A percentile compares a stretch with the other conserved stretches of the same genome.
Conservation (phyloP, 2,113 vertebrate species). For the Nanorana parkeri region DNA sequence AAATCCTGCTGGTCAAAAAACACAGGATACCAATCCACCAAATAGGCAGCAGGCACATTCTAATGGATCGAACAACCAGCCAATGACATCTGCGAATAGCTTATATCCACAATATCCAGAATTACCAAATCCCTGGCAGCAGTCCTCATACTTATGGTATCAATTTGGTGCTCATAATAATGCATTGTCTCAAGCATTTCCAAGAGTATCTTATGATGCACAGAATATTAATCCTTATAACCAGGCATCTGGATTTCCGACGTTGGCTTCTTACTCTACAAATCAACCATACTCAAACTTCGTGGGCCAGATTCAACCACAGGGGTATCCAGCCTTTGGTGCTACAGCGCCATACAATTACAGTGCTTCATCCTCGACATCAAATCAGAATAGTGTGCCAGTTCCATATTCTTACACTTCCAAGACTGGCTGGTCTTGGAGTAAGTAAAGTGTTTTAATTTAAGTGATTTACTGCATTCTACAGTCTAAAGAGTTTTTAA, state of each 20-base stretch:
- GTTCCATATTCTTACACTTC: conserved; percentile 20
- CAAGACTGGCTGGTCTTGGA: conserved; percentile 15
- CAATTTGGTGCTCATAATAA: conserved; percentile 13
- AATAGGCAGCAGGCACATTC: neutral
- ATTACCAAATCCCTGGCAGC: conserved; percentile 16
- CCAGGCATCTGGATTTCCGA: neutral
- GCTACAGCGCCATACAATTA: conserved; percentile 23
- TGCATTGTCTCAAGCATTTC: conserved; percentile 26
- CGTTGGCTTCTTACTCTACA: conserved; percentile 21
- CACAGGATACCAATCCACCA: neutral
- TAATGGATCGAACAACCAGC: neutral
- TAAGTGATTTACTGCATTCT: neutral
- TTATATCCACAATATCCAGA: neutral
- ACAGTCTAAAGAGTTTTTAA: neutral
- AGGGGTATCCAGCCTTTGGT: neutral
- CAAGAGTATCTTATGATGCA: conserved; percentile 2
- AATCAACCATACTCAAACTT: conserved; percentile 26
- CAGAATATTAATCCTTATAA: conserved; percentile 13
- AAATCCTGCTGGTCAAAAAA: neutral
- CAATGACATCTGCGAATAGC: neutral
- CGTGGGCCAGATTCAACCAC: neutral
- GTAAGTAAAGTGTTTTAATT: conserved; percentile 17
- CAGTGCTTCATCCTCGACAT: neutral
- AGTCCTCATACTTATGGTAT: conserved; percentile 31
- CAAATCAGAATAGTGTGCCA: conserved; percentile 12